Base-by-base conservation (phyloP, 1,140 invertebrate species). In the Thaumatotibia leucotreta region DNA sequence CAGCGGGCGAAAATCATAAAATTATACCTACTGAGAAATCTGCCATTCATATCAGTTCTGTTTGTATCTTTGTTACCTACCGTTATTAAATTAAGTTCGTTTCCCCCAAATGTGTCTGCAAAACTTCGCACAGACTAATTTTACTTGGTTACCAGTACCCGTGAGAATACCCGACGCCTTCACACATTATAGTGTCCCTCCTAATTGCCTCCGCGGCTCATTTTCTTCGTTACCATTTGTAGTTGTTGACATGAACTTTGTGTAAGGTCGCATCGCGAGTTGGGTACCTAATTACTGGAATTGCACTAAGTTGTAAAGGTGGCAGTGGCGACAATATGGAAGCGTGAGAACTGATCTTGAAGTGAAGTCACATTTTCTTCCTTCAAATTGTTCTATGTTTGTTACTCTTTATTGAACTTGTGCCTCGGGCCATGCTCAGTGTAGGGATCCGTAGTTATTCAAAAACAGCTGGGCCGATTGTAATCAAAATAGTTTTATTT, bases 181-280 rank as follows among this genome's bases (percentile, higher is more conserved):
- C 66, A 75, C 67, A 73, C 76, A 77, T 83, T 84, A 77, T 77
- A 71, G 31, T 67, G 63, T 65, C 64, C 22, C 32, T 61, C 68
- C 83, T 84, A 86, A 86, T 86, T 86, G 80, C 65, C 67, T 78
- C 69, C 64, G 67, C 76, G 75, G 76, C 76, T 81, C 74, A 77
- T 83, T 83, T 75, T 64, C 66, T 67, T 70, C 29, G 45, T 72
- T 66, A 45, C 54, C 23, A n/a, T 49, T 17, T 49, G 17, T 50
- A 17, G 58, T n/a, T 10, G 27, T 65, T 62, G 17, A 24, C 32
- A 61, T 33, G 10, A 54, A 32, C 58, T 61, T 23, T 63, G 4
- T 10, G 5, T 58, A 58, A 31, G 23, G n/a, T 27, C 52, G 24
- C 52, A 14, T 23, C 20, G 50, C 50, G 24, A 54, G 50, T n/a